These are phyloP conservation scores for Bombylius major DNA, from an alignment of 2,888 invertebrate species.

Conservation along the genomic window DNA sequence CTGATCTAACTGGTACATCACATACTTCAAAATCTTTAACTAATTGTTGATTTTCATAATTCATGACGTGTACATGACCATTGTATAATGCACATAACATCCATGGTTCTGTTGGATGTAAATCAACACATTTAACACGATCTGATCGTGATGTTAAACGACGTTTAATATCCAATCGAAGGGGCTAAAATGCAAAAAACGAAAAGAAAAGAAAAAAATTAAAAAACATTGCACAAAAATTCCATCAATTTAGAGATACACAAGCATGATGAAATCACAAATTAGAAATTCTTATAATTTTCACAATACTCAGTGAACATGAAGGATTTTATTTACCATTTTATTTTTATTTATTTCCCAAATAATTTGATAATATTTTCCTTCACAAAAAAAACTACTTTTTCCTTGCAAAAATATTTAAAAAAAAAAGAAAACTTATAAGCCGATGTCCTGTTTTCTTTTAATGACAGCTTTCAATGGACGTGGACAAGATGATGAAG, in stretches of 20 bases:
- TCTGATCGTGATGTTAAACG: conserved; percentile 95
- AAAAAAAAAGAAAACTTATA: neutral
- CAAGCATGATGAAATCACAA: no score
- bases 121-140: conserved; percentile 94
- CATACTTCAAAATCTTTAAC: conserved; percentile 88
- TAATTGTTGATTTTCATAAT: conserved; percentile 86
- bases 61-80: conserved; percentile 99
- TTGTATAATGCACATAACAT: conserved; percentile 96
- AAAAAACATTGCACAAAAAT: neutral
- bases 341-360: no score
- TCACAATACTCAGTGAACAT: no score
- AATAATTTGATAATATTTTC: no score
- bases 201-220: neutral
- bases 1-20: conserved; percentile 90
- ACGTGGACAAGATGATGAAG: conserved; percentile 9
- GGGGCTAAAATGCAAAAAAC: conserved; percentile 50
- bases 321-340: no score
- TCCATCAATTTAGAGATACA: no score
- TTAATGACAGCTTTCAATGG: conserved; percentile 8
- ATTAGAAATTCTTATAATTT: no score
- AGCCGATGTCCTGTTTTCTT: neutral
- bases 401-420: no score
- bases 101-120: conserved; percentile 98
- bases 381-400: no score
- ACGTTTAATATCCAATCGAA: conserved; percentile 95